These are phyloP conservation scores for Pandemis heparana DNA, from an alignment of 2,888 invertebrate species.

Conservation along the genomic window DNA sequence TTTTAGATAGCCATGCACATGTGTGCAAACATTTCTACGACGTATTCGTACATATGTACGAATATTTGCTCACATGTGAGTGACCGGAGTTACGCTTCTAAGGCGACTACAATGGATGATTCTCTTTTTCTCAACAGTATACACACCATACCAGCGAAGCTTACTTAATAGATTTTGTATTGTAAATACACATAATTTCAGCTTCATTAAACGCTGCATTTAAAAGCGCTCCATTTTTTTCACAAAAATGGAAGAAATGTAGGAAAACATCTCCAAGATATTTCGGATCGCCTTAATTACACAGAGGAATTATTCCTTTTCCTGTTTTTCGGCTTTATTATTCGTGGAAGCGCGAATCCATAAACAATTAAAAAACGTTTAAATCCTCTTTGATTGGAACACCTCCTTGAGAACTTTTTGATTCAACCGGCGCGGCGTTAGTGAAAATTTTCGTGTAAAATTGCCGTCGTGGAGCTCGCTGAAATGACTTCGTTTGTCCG, in stretches of 20 bases:
- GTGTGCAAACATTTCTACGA: no score
- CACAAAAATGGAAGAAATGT: slow-evolving; percentile 3
- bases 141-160: background rate
- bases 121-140: background rate
- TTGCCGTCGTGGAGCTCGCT: background rate
- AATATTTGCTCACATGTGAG: no score
- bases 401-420: slow-evolving; percentile 9
- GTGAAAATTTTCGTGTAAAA: background rate
- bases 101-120: no score
- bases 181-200: slow-evolving; percentile 11
- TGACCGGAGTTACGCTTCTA: no score
- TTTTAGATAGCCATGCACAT: no score
- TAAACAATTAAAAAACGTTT: slow-evolving; percentile 18
- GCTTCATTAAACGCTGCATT: slow-evolving; percentile 12
- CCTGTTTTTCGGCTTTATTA: slow-evolving; percentile 18
- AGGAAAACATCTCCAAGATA: slow-evolving; percentile 9
- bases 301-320: slow-evolving; percentile 19
- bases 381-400: slow-evolving; percentile 7
- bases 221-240: background rate
- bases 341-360: slow-evolving; percentile 7
- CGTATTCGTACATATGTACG: no score
- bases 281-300: slow-evolving; percentile 20
- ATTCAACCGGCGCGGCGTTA: background rate
- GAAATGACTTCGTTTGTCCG: background rate
- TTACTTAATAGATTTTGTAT: background rate